Percentiles rank a stretch among this genome's conserved stretches.
These are phyloP conservation scores for Ctenopoma kingsleyae DNA, from an alignment of 2,797 vertebrate genomes.

Conservation along the genomic window DNA sequence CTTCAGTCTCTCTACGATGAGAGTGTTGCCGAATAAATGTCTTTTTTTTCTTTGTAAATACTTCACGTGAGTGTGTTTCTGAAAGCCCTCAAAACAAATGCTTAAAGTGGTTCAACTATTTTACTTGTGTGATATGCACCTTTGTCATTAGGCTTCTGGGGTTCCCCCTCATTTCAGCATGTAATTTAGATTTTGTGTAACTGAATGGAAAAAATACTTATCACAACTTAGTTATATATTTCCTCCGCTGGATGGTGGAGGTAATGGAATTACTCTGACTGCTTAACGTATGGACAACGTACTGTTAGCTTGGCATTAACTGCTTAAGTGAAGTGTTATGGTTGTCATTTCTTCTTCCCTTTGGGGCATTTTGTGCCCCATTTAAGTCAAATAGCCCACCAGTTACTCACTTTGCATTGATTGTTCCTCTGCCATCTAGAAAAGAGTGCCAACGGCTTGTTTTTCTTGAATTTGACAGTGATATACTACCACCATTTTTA, in stretches of 20 bases:
- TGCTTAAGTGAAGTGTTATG: conserved; percentile 26
- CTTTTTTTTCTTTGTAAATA: conserved; percentile 73
- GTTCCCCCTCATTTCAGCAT: too few relatives aligned
- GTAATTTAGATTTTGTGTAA: not conserved
- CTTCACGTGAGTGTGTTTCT: conserved; percentile 11
- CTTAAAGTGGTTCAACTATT: not conserved
- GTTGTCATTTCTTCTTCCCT: conserved; percentile 40
- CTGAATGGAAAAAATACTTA: not conserved
- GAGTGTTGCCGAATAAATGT: conserved; percentile 82
- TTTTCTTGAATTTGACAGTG: conserved; percentile 53
- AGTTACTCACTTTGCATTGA: conserved; percentile 55
- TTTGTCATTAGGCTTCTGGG: not conserved
- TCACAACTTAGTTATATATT: not conserved
- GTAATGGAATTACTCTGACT: not conserved
- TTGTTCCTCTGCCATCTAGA: conserved; percentile 50
- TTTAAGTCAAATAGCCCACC: conserved; percentile 40
- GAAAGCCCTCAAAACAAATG: not conserved
- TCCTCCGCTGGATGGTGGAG: conserved; percentile 38
- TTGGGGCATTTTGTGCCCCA: conserved; percentile 39
- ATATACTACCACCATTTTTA: conserved; percentile 42
- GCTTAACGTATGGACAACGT: not conserved
- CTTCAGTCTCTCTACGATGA: conserved; percentile 51
- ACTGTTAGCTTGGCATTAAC: conserved; percentile 22
- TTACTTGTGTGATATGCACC: not conserved
- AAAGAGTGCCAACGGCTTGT: conserved; percentile 47